Evolutionary conservation across 2,113 vertebrate genomes (phyloP).

Genomic region (Erythrolamprus reginae): DNA sequence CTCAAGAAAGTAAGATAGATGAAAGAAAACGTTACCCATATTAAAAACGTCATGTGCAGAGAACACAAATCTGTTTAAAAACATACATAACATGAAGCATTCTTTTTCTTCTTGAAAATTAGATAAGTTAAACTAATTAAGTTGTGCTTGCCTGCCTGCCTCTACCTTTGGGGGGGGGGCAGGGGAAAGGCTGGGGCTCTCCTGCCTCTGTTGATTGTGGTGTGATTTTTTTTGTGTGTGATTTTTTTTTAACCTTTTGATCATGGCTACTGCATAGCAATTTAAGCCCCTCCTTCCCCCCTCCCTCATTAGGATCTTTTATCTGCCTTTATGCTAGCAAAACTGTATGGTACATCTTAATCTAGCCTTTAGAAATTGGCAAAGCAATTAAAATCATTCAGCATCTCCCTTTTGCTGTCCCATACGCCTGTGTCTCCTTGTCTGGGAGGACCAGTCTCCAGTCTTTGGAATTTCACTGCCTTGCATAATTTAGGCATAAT

Average conservation of each 20-base stretch:
- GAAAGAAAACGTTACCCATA: not conserved
- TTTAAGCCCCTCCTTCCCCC: slow-evolving; percentile 19
- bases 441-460: slow-evolving; percentile 25
- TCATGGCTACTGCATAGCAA: slow-evolving; percentile 29
- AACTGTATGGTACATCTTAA: slow-evolving; percentile 13
- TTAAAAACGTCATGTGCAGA: not conserved
- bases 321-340: slow-evolving; percentile 43
- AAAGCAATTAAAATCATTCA: slow-evolving; percentile 57
- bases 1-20: not conserved
- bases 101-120: not conserved
- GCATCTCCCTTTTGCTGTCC: slow-evolving; percentile 48
- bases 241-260: slow-evolving; percentile 58
- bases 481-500: slow-evolving; percentile 70
- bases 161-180: slow-evolving; percentile 25
- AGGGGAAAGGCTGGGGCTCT: not conserved
- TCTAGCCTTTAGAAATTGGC: slow-evolving; percentile 49
- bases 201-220: slow-evolving; percentile 33
- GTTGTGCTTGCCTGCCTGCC: slow-evolving; percentile 46
- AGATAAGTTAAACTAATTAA: slow-evolving; percentile 36
- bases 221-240: slow-evolving; percentile 17
- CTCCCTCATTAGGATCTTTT: slow-evolving; percentile 54
- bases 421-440: slow-evolving; percentile 16
- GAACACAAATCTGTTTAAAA: not conserved
- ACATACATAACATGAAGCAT: not conserved
- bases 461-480: slow-evolving; percentile 50